Evolutionary conservation across 2,113 vertebrate species (phyloP), one percentile per base, ranked within the genome.

Genomic region (Varanus salvator): DNA sequence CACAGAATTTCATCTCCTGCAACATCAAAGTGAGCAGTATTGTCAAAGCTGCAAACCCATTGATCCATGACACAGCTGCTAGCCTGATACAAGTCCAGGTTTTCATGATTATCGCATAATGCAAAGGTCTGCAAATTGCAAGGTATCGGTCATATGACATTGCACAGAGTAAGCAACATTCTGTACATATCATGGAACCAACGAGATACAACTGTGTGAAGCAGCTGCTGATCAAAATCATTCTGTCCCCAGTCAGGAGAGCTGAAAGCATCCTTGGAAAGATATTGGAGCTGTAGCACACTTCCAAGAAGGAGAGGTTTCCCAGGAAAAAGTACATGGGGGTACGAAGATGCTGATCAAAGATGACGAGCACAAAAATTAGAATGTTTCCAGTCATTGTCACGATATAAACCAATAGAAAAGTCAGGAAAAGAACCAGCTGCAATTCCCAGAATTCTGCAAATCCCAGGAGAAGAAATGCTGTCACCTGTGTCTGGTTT

Each of bases 281-380:
- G 0, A 93, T 95, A 87, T 91, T 87, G 60, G 60, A 64, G 15
- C 60, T 64, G 60, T 64, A 64, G 60, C 60, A 64, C 17, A 19
- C 60, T 19, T 96, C 95, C 38, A 96, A 80, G 14, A 95, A 12
- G 1, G 95, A 94, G 68, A 95, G 95, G 60, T 93, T 96, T 60
- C 86, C 23, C 17, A 96, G 85, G 27, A 96, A 92, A 71, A 96
- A 93, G 92, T 95, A 95, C 95, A 95, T 95, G 52, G 94, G 96
- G 0, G 64, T 92, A 89, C 95, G 93, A 44, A 95, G 94, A 27
- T 52, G 89, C 17, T 75, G 78, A n/a, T 95, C 91, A 14, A n/a
- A 91, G 72, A 95, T 90, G 54, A 95, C 27, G 25, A 92, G 85
- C 54, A 90, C 66, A 76, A 95, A 57, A 4, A 94, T 87, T 52